Evolutionary conservation across 2,797 vertebrate genomes (phyloP).

Genomic region (Rhinella marina): DNA sequence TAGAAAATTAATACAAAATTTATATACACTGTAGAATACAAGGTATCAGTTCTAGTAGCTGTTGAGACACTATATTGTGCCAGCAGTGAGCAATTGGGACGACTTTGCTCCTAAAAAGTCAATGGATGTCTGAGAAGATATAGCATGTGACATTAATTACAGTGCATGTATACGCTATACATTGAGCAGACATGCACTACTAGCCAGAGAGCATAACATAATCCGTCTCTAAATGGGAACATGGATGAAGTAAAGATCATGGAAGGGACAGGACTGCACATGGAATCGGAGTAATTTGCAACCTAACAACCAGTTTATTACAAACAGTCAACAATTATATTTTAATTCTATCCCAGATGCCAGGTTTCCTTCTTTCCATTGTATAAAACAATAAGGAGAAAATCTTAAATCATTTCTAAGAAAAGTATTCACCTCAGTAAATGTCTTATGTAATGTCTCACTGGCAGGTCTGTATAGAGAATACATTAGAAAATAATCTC

Average conservation of each 20-base stretch:
- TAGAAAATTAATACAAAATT: not conserved
- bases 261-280: not conserved
- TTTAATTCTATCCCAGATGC: constrained; percentile 6
- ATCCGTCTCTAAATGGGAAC: not conserved
- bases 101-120: not conserved
- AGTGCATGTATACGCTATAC: not conserved
- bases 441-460: not conserved
- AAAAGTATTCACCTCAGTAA: constrained; percentile 5
- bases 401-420: not conserved
- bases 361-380: constrained; percentile 43
- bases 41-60: not conserved
- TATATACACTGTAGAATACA: not conserved
- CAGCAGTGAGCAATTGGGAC: not conserved
- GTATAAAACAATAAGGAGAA: constrained; percentile 28
- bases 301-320: constrained; percentile 30
- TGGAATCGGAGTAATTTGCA: not conserved
- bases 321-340: constrained; percentile 29
- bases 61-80: not conserved
- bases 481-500: not conserved
- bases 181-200: not conserved
- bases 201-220: not conserved
- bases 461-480: not conserved
- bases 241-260: constrained; percentile 3
- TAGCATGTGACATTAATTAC: not conserved
- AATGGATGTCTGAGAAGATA: not conserved